Percentiles rank a stretch among this genome's conserved stretches.
phyloP scores from a whole-genome alignment of 2,797 vertebrate genomes.

The Sphenodon punctatus region DNA sequence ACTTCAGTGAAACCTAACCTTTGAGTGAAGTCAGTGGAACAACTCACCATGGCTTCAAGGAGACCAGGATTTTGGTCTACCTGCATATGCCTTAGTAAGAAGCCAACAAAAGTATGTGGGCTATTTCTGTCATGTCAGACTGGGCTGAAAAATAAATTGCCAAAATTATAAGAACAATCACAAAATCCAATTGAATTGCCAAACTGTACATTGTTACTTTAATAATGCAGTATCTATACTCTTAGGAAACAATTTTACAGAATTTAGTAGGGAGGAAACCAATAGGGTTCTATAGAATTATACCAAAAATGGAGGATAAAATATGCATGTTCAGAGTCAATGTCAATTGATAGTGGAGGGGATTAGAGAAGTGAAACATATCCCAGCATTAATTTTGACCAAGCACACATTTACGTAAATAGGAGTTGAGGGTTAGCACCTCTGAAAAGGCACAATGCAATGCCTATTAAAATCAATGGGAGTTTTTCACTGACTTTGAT shows the following conservation, averaged over 20 bases:
- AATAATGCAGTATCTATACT: neutral
- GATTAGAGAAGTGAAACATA: neutral
- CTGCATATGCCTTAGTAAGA: slow-evolving; percentile 13
- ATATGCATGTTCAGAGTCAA: neutral
- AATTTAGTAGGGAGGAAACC: neutral
- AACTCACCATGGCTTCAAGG: too few relatives aligned
- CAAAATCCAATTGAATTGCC: neutral
- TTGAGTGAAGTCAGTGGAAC: too few relatives aligned
- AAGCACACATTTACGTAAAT: neutral
- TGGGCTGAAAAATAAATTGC: too few relatives aligned
- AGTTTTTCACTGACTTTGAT: neutral
- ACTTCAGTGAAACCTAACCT: too few relatives aligned
- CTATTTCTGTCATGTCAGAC: too few relatives aligned
- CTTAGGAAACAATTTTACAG: neutral
- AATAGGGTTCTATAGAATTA: neutral
- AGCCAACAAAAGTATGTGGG: neutral
- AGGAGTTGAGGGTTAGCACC: neutral
- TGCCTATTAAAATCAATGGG: neutral
- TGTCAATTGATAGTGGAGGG: neutral
- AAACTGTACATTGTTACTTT: neutral
- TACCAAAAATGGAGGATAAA: neutral
- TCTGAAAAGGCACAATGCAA: neutral
- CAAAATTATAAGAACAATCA: slow-evolving; percentile 13
- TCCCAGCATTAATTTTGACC: neutral
- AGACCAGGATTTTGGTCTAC: too few relatives aligned